Conservation (phyloP, 2,888 invertebrate species). For the Morpho achilles region DNA sequence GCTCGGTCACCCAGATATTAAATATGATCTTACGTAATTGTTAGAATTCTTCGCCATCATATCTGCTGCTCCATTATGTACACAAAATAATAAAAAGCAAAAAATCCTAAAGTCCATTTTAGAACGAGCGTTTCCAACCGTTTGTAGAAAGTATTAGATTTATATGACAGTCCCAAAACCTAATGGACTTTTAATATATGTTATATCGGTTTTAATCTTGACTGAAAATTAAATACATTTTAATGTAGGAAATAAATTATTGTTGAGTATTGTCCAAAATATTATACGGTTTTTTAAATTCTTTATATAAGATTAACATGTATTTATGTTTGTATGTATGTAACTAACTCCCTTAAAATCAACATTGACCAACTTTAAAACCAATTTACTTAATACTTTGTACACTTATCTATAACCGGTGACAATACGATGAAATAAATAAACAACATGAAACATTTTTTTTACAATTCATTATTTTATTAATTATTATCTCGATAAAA, state of each 20-base stretch:
- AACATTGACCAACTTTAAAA: no score
- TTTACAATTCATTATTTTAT: no score
- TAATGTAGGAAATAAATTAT: slow-evolving; percentile 19
- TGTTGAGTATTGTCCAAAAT: background rate
- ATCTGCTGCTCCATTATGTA: slow-evolving; percentile 24
- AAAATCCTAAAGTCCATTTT: slow-evolving; percentile 16
- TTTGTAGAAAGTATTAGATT: slow-evolving; percentile 8
- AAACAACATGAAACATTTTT: no score
- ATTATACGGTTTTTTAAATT: background rate
- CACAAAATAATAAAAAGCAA: background rate
- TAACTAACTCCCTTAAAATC: no score
- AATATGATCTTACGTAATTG: slow-evolving; percentile 38
- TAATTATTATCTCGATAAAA: no score
- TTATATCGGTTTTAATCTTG: slow-evolving; percentile 16
- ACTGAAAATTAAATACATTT: slow-evolving; percentile 30
- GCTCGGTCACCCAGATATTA: no score
- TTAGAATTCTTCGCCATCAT: slow-evolving; percentile 34
- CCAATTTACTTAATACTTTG: no score
- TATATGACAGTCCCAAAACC: slow-evolving; percentile 5
- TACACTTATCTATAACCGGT: no score
- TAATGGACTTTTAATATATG: slow-evolving; percentile 30
- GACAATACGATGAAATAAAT: no score
- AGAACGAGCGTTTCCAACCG: background rate
- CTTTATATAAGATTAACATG: background rate
- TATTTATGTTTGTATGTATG: no score